Evolutionary conservation across 2,888 invertebrate genomes (phyloP).

Genomic region (Clunio marinus): DNA sequence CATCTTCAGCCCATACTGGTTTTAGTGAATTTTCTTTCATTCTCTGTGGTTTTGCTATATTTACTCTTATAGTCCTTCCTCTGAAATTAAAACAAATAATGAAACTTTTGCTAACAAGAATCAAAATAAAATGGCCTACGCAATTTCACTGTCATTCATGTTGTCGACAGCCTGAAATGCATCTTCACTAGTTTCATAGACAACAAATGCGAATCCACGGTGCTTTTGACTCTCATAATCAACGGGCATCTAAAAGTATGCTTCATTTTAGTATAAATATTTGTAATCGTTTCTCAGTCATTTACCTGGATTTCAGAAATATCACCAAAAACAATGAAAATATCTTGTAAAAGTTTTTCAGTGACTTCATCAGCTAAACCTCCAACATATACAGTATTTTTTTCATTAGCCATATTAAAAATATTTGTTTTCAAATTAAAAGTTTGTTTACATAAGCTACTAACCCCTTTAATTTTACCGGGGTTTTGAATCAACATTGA

Average conservation of each 20-base stretch:
- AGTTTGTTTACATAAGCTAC: too few relatives aligned
- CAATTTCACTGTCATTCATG: conserved; percentile 64
- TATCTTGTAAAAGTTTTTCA: conserved; percentile 90
- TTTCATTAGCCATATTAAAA: conserved; percentile 58
- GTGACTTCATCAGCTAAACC: conserved; percentile 93
- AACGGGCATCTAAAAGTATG: conserved; percentile 59
- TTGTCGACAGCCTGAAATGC: conserved; percentile 99
- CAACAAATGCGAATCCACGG: conserved; percentile 95
- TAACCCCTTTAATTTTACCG: too few relatives aligned
- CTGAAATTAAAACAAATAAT: conserved; percentile 52
- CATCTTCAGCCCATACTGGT: conserved; percentile 97
- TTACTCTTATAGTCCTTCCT: conserved; percentile 92
- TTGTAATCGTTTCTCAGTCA: not conserved
- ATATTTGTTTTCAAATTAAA: too few relatives aligned
- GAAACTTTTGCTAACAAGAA: not conserved
- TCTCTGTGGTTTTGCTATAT: conserved; percentile 94
- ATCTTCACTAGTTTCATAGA: conserved; percentile 96
- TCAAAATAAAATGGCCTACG: not conserved
- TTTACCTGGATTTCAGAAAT: conserved; percentile 91
- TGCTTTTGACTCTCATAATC: conserved; percentile 98
- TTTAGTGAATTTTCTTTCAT: conserved; percentile 92
- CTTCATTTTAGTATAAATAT: not conserved
- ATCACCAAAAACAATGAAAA: conserved; percentile 98
- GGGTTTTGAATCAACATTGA: too few relatives aligned
- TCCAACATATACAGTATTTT: conserved; percentile 79